phyloP scores from a whole-genome alignment of 2,888 invertebrate genomes.

The Aphidius colemani region DNA sequence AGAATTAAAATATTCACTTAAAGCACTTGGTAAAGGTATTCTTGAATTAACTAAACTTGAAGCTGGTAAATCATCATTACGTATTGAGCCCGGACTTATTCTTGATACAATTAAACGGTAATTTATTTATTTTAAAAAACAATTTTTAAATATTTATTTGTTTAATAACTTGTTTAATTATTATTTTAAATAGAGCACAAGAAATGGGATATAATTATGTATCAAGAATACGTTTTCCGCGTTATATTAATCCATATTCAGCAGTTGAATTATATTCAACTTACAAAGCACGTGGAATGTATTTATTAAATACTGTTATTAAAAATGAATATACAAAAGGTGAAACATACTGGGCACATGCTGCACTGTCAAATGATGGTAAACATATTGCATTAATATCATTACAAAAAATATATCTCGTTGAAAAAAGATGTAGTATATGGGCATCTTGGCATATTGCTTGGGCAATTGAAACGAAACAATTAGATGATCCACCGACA shows the following conservation, averaged over 20 bases:
- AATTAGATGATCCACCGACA: constrained; percentile 71
- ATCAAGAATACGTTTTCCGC: constrained; percentile 67
- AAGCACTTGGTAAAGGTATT: constrained; percentile 71
- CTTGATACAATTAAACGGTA: constrained; percentile 68
- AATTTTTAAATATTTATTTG: constrained; percentile 34
- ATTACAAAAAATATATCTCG: constrained; percentile 73
- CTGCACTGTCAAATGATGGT: constrained; percentile 66
- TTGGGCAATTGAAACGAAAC: constrained; percentile 75
- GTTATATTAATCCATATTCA: constrained; percentile 72
- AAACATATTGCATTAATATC: constrained; percentile 72
- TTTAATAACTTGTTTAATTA: no score
- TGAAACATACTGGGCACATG: constrained; percentile 75
- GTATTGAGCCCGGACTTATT: constrained; percentile 69
- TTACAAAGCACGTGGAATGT: constrained; percentile 73
- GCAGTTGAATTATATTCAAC: constrained; percentile 74
- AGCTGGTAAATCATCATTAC: constrained; percentile 63
- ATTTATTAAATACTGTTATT: constrained; percentile 68
- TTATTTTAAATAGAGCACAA: constrained; percentile 48
- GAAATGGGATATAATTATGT: constrained; percentile 55
- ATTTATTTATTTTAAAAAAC: no score
- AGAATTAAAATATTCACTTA: constrained; percentile 71
- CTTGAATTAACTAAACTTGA: constrained; percentile 67
- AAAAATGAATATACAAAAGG: constrained; percentile 70
- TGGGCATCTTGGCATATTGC: constrained; percentile 79
- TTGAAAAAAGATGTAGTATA: constrained; percentile 69